A percentile compares a stretch with the other conserved stretches of the same genome.
Evolutionary conservation across 2,888 invertebrate genomes (phyloP).

Genomic region (Stenoptilia bipunctidactyla): DNA sequence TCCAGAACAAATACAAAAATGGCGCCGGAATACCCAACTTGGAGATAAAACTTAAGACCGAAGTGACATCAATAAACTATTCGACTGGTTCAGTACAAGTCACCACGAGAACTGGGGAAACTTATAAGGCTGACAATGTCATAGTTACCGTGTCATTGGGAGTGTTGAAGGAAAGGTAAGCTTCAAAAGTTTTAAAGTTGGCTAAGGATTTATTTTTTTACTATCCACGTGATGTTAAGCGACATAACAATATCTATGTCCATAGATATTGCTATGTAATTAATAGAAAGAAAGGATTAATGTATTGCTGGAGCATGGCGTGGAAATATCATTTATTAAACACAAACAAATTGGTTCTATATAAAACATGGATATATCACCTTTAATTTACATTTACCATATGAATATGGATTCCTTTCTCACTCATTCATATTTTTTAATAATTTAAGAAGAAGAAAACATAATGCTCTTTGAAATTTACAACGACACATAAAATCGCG

Average conservation of each 20-base stretch:
- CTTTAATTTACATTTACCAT: too few relatives aligned
- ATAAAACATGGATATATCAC: too few relatives aligned
- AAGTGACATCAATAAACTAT: conserved; percentile 19
- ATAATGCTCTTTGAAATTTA: too few relatives aligned
- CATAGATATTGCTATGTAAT: too few relatives aligned
- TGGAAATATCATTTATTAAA: too few relatives aligned
- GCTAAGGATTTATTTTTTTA: not conserved
- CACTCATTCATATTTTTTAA: too few relatives aligned
- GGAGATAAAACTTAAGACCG: conserved; percentile 21
- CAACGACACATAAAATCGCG: too few relatives aligned
- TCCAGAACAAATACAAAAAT: conserved; percentile 25
- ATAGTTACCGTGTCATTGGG: conserved; percentile 75
- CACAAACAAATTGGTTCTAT: not conserved
- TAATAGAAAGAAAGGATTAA: too few relatives aligned
- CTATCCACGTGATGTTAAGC: not conserved
- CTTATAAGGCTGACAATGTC: conserved; percentile 68
- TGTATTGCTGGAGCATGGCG: too few relatives aligned
- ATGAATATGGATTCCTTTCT: too few relatives aligned
- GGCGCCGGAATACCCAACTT: conserved; percentile 21
- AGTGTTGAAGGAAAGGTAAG: conserved; percentile 64
- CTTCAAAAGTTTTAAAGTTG: not conserved
- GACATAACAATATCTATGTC: not conserved
- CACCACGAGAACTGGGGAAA: conserved; percentile 49
- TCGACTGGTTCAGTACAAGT: conserved; percentile 27
- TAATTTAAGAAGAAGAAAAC: too few relatives aligned